Conservation (phyloP, 35 echinoderm and acorn worm genomes). For the Strongylocentrotus purpuratus region DNA sequence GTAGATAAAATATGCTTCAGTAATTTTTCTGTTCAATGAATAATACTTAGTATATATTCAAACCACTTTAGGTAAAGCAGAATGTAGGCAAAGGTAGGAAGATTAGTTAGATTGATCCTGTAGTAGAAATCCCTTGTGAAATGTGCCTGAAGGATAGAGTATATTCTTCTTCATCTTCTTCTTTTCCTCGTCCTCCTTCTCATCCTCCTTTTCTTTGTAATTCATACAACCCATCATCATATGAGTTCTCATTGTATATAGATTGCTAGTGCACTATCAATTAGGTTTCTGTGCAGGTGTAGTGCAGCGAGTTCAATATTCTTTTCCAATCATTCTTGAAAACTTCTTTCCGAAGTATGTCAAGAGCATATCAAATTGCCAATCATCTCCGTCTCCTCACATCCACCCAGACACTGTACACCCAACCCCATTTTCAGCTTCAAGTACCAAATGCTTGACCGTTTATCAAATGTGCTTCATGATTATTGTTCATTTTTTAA, state of each 20-base stretch:
- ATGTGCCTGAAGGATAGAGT: background rate
- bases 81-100: too few relatives aligned
- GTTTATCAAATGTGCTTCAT: background rate
- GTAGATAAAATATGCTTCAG: too few relatives aligned
- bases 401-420: background rate
- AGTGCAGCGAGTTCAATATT: background rate
- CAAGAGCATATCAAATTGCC: background rate
- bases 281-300: background rate
- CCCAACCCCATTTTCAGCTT: background rate
- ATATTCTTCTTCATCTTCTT: background rate
- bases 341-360: background rate
- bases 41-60: too few relatives aligned
- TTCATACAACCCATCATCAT: background rate
- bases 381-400: background rate
- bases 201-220: background rate
- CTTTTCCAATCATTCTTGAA: constrained; percentile 18
- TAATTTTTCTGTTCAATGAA: too few relatives aligned
- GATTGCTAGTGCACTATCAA: background rate
- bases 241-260: background rate
- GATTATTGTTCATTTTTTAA: background rate
- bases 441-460: background rate
- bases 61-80: too few relatives aligned
- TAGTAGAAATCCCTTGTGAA: background rate
- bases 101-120: too few relatives aligned
- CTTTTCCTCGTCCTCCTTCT: too few relatives aligned